Evolutionary conservation across 2,888 invertebrate genomes (phyloP), one percentile per base, ranked within the genome.

Genomic region (Stictocephala bisonia): DNA sequence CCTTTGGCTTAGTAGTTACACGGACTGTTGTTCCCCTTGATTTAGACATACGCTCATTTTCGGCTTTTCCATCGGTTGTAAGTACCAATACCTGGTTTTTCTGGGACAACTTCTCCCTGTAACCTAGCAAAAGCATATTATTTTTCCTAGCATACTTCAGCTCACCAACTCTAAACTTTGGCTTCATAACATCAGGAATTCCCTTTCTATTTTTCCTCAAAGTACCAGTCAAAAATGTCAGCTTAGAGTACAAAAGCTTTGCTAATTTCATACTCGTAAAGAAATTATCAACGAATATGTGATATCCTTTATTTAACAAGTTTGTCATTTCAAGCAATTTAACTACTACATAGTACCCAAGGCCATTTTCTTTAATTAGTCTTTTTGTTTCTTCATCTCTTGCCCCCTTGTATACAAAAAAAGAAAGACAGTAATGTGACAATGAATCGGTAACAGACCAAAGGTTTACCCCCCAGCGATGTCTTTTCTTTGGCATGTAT

Each of bases 401-500:
- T 1, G 72, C 31, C 15, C 66, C 64, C 35, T 31, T 48, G 20
- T 71, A 71, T 13, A 72, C 72, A 66, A n/a, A 72, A 40, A 72
- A 72, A 51, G 3, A 29, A 13, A 66, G 13, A 26, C 64, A 72
- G 20, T 72, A 72, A 26, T 72, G 66, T 22, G 64, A 26, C 1
- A 51, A 40, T 22, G 72, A n/a, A 20, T 72, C 66, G 15, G 66
- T 66, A 7, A 72, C 50, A 22, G 13, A n/a, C 66, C 72, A 72
- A 2, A 72, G 51, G 41, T 72, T 72, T 15, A 72, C 40, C 4
- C 72, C 66, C 64, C 64, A 72, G 20, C 72, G 58, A 20, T 66
- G 72, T 20, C 24, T 15, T 20, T 72, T 72, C 41, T 72, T 72
- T 26, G 72, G 72, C 35, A 66, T 20, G 13, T 72, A 72, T 29